Percentiles rank a stretch among this genome's conserved stretches.
Conservation (phyloP, 2,113 vertebrate species). For the Typhlomys cinereus region DNA sequence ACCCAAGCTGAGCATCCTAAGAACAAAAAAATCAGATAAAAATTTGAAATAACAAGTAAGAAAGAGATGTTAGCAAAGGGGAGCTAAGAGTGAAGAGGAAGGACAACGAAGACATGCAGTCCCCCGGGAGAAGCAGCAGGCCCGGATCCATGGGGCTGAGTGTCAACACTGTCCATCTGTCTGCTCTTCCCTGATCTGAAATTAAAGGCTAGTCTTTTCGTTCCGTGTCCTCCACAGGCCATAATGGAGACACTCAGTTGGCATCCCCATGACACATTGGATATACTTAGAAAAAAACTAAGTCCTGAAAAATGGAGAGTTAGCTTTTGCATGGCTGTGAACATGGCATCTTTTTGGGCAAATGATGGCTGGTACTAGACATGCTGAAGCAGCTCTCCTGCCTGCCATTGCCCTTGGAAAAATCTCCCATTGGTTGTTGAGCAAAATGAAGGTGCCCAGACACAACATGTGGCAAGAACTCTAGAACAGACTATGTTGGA, state of each 20-base stretch:
- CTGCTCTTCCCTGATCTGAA: not conserved
- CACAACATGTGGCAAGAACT: accelerated
- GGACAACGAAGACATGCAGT: accelerated
- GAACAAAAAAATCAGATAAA: not conserved
- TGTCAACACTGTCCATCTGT: not conserved
- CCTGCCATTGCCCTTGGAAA: not conserved
- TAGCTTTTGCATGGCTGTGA: not conserved
- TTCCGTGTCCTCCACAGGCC: not conserved
- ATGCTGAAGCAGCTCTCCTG: not conserved
- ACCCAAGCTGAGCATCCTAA: not conserved
- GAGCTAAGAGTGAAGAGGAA: not conserved
- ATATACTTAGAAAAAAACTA: not conserved
- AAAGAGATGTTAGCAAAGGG: not conserved
- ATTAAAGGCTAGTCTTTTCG: not conserved
- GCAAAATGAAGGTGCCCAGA: not conserved
- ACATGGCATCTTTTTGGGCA: not conserved
- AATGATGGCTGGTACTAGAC: not conserved
- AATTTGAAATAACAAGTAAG: not conserved
- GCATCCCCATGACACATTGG: no score
- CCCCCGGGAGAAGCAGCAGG: accelerated
- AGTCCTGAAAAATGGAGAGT: not conserved
- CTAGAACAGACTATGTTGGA: not conserved
- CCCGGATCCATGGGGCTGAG: accelerated
- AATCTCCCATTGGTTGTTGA: accelerated
- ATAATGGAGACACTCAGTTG: not conserved